Conservation (phyloP, 1,140 invertebrate species). For the Nephila pilipes region DNA sequence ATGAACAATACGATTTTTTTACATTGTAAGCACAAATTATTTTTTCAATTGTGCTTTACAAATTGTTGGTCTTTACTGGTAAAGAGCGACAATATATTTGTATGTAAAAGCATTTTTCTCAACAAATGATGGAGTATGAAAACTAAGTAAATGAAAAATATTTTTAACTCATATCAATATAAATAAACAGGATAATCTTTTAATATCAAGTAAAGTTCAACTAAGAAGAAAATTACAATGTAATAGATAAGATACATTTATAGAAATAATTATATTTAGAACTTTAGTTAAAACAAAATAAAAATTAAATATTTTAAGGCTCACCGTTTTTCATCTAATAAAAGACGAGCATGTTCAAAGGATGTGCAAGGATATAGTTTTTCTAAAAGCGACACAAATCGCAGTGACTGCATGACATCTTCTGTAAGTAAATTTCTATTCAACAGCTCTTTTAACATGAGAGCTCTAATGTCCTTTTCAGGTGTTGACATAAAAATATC, state of each 20-base stretch:
- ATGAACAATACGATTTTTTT: too few relatives aligned
- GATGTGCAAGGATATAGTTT: constrained; percentile 71
- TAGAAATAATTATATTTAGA: too few relatives aligned
- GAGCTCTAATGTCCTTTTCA: constrained; percentile 65
- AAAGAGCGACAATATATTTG: too few relatives aligned
- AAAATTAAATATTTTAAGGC: not conserved
- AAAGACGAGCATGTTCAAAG: constrained; percentile 61
- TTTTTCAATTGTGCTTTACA: too few relatives aligned
- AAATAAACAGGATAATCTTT: too few relatives aligned
- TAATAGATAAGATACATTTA: too few relatives aligned
- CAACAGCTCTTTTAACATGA: constrained; percentile 29
- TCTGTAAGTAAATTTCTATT: constrained; percentile 36
- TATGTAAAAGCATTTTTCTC: too few relatives aligned
- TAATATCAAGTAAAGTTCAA: too few relatives aligned
- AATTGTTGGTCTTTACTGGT: too few relatives aligned
- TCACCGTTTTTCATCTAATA: constrained; percentile 71
- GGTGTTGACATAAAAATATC: constrained; percentile 61
- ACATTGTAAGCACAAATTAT: too few relatives aligned
- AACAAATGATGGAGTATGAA: not conserved
- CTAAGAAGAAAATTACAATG: too few relatives aligned
- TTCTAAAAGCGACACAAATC: constrained; percentile 63
- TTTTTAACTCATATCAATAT: too few relatives aligned
- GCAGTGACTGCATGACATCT: not conserved
- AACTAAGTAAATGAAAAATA: not conserved
- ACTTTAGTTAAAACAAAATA: not conserved